phyloP scores from a whole-genome alignment of 2,113 vertebrate genomes.

The Addax nasomaculatus region DNA sequence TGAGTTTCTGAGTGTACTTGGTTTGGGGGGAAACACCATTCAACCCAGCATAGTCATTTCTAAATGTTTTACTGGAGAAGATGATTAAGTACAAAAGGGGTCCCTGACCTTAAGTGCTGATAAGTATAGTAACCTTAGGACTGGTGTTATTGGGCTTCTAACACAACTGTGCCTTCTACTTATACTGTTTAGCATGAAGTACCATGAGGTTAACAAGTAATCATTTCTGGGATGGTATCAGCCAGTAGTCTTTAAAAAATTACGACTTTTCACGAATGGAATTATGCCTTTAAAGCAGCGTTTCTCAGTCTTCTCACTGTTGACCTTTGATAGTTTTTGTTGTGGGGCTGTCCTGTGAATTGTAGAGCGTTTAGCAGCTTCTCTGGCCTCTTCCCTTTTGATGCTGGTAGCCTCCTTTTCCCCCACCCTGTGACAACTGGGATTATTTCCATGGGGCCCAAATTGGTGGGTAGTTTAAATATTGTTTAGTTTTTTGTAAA shows the following conservation, averaged over 20 bases:
- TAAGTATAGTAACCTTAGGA: background rate
- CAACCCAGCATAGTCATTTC: background rate
- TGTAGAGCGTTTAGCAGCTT: background rate
- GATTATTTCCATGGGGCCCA: background rate
- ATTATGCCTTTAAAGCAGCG: background rate
- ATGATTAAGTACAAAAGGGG: background rate
- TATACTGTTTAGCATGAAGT: background rate
- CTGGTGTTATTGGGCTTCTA: background rate
- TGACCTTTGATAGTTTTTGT: background rate
- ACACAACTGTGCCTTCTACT: background rate
- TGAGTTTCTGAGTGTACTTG: background rate
- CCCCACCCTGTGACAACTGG: background rate
- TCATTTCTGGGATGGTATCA: background rate
- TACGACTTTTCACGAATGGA: background rate
- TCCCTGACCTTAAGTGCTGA: background rate
- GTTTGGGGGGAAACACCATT: background rate
- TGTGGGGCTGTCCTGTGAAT: background rate
- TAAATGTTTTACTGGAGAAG: background rate
- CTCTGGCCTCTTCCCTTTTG: background rate
- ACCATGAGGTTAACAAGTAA: background rate
- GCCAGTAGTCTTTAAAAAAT: background rate
- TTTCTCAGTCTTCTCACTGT: background rate
- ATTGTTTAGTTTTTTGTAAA: background rate
- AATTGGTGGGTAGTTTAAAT: background rate
- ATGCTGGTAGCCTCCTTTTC: background rate